A percentile compares a stretch with the other conserved stretches of the same genome.
Evolutionary conservation across 1,140 invertebrate genomes (phyloP).

Genomic region (Apis florea): DNA sequence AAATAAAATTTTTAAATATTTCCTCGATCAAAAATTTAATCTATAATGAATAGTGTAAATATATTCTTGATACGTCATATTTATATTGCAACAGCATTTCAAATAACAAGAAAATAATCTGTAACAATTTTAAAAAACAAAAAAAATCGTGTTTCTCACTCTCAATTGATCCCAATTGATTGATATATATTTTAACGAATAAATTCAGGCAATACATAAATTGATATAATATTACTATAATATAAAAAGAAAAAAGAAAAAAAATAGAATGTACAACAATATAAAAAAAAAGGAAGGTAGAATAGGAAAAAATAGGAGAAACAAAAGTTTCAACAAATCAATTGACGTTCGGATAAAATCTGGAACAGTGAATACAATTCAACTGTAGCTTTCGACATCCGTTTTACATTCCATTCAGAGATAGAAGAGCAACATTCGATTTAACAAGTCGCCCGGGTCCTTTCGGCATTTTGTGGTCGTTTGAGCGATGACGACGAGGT

Average conservation of each 20-base stretch:
- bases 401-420: neutral
- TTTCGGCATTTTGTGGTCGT: conserved; percentile 34
- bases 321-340: neutral
- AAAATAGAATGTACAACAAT: neutral
- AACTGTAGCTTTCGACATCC: no score
- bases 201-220: neutral
- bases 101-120: no score
- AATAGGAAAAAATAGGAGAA: neutral
- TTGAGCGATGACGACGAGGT: conserved; percentile 50
- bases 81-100: no score
- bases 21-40: no score
- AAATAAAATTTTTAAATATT: no score
- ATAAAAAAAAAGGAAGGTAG: neutral
- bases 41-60: no score
- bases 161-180: neutral
- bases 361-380: neutral
- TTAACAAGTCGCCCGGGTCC: conserved; percentile 29
- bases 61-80: no score
- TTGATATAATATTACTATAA: neutral
- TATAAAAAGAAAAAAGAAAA: neutral
- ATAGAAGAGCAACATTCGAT: conserved; percentile 18
- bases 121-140: no score
- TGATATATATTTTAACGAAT: neutral
- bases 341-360: neutral
- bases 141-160: no score